Percentiles rank a stretch among this genome's conserved stretches.
These are phyloP conservation scores for Ceyx erithaca DNA, from an alignment of 2,797 vertebrate genomes.

Conservation along the genomic window DNA sequence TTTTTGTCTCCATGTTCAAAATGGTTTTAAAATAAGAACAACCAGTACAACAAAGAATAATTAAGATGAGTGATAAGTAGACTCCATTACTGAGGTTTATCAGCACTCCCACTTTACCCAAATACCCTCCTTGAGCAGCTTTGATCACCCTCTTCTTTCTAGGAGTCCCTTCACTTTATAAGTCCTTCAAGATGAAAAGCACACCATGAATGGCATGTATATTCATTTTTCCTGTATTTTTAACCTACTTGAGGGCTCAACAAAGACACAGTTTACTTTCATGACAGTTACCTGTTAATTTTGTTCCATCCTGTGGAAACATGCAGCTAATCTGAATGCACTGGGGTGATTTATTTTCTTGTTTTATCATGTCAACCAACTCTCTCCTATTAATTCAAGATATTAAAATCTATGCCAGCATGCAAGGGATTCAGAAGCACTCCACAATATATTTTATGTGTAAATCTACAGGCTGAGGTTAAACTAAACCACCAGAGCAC, in stretches of 20 bases:
- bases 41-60: background rate
- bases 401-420: constrained; percentile 17
- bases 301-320: background rate
- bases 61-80: constrained; percentile 19
- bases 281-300: constrained; percentile 51
- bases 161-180: background rate
- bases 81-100: background rate
- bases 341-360: background rate
- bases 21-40: background rate
- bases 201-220: background rate
- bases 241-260: constrained; percentile 28
- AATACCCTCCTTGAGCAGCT: constrained; percentile 17
- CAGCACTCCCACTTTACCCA: background rate
- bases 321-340: background rate
- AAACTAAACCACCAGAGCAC: background rate
- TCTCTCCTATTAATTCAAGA: constrained; percentile 42
- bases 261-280: background rate
- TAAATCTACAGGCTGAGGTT: background rate
- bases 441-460: background rate
- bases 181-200: constrained; percentile 40
- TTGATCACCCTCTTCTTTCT: constrained; percentile 44
- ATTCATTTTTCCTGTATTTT: constrained; percentile 44
- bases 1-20: background rate
- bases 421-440: background rate
- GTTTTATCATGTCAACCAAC: constrained; percentile 2